Evolutionary conservation across 2,113 vertebrate species (phyloP).

Genomic region (Chiloscyllium plagiosum): DNA sequence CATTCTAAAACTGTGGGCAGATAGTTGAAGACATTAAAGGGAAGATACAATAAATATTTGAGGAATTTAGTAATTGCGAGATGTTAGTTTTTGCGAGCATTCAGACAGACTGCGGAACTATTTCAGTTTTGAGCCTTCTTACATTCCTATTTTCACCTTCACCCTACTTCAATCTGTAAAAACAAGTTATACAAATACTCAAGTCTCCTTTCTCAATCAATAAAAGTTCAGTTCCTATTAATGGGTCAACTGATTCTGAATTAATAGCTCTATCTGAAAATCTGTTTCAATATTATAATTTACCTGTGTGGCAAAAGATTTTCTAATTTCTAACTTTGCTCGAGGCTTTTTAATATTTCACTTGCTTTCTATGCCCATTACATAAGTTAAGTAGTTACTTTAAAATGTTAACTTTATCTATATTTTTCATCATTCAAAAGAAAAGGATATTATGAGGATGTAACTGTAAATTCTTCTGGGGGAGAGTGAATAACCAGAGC

Average conservation of each 20-base stretch:
- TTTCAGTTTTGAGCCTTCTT: background rate
- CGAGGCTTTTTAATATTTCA: background rate
- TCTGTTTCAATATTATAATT: background rate
- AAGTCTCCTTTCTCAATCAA: background rate
- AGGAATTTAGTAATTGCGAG: background rate
- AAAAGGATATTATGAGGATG: background rate
- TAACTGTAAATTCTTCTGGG: no score
- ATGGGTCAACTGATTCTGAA: background rate
- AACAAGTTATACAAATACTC: background rate
- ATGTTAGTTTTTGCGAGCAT: background rate
- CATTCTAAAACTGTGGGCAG: background rate
- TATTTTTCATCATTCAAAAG: background rate
- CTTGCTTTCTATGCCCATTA: background rate
- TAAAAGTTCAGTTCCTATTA: background rate
- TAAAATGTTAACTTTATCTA: background rate
- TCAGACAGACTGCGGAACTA: background rate
- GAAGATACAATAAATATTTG: background rate
- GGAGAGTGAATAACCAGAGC: no score
- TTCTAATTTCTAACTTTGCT: background rate
- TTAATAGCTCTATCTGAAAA: background rate
- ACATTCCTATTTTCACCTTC: background rate
- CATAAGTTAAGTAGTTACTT: background rate
- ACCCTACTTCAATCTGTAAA: background rate
- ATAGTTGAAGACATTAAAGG: background rate
- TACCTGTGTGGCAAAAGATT: background rate